Evolutionary conservation across 2,888 invertebrate genomes (phyloP), one percentile per base, ranked within the genome.

Genomic region (Galerucella nymphaeae): DNA sequence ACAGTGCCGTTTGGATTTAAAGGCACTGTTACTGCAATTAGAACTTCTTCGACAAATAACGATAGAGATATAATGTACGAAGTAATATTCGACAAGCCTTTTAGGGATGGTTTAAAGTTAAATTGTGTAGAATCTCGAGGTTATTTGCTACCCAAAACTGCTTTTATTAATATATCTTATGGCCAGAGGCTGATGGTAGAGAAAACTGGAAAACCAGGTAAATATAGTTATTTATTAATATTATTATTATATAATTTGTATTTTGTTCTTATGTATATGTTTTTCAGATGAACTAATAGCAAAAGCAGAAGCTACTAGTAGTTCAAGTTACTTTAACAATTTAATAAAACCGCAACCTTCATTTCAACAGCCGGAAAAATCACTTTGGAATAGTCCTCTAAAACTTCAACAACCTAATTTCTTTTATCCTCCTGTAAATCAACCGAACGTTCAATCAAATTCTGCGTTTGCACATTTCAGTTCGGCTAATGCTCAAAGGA

Each of bases 11-110:
- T 94, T 6, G 98, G 97, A 1, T 88, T 91, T 11, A 90, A 91
- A 75, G 99, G 98, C 41, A 97, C 96, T 0, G 88, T 99, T 0
- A 92, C 96, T n/a, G 95, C 91, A 0, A 88, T 93, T 10, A 87
- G 89, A 70, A 86, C 84, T 68, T 71, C 83, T 0, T 65, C 77
- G 18, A 75, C 75, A 4, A 81, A 77, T 30, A 80, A 78, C 6
- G 81, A 83, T 10, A 80, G 81, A 42, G 92, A 88, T 82, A 90
- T 87, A 65, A 88, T 92, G 69, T 95, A 93, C 82, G 95, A 96
- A 78, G 90, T 97, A 23, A 86, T 97, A 71, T 96, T 96, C 83
- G 97, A 97, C 82, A 88, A 91, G 75, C 86, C 90, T 30, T 94
- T 97, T 85, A 86, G 90, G 14, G 94, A 93, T 18, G 95, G 91